A percentile compares a stretch with the other conserved stretches of the same genome.
Evolutionary conservation across 2,888 invertebrate genomes (phyloP).

Genomic region (Pollenia amentaria): DNA sequence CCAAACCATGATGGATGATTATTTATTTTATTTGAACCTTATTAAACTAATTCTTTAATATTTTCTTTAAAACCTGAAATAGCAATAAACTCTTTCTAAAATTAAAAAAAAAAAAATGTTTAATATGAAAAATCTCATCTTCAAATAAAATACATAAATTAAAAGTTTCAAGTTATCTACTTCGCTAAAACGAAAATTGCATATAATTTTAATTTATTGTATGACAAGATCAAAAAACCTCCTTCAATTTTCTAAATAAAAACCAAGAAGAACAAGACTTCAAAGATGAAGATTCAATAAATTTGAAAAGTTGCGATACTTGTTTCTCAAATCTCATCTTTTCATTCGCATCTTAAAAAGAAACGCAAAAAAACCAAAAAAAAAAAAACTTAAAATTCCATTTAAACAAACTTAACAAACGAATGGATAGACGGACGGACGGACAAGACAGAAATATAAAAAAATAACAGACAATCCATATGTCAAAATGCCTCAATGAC

Average conservation of each 20-base stretch:
- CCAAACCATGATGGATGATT: not conserved
- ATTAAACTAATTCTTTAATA: not conserved
- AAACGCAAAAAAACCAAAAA: constrained; percentile 37
- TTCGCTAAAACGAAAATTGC: constrained; percentile 30
- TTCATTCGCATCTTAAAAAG: constrained; percentile 49
- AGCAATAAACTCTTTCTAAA: not conserved
- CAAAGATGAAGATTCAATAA: constrained; percentile 69
- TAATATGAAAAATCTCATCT: constrained; percentile 34
- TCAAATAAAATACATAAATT: constrained; percentile 42
- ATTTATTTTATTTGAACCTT: not conserved
- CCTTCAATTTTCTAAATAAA: constrained; percentile 72
- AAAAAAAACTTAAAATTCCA: constrained; percentile 59
- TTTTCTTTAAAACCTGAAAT: too few species aligned
- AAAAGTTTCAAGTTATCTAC: constrained; percentile 42
- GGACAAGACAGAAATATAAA: constrained; percentile 2
- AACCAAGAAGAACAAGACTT: constrained; percentile 46
- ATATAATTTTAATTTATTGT: constrained; percentile 73
- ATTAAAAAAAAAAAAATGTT: constrained; percentile 5
- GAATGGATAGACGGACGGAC: constrained; percentile 24
- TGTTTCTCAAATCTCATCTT: constrained; percentile 71
- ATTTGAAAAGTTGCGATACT: constrained; percentile 71
- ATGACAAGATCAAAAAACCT: constrained; percentile 74
- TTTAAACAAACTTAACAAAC: constrained; percentile 62
- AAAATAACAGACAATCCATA: constrained; percentile 71
- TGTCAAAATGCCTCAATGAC: constrained; percentile 75